These are phyloP conservation scores for Pagrus major DNA, from an alignment of 2,113 vertebrate species.

Conservation along the genomic window DNA sequence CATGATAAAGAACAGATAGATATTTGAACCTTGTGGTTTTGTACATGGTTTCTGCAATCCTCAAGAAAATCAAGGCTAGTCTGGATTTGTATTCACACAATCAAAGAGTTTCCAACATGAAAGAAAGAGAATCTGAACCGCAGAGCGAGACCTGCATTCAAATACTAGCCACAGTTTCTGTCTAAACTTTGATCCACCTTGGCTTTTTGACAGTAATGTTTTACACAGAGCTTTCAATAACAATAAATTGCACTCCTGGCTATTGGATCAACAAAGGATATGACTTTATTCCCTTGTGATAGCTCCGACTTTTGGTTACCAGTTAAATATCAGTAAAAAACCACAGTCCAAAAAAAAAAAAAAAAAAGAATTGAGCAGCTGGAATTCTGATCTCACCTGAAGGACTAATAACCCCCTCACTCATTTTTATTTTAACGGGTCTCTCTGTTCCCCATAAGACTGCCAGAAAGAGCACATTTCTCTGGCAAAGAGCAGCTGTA, in stretches of 20 bases:
- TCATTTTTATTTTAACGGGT: conserved; percentile 43
- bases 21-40: background rate
- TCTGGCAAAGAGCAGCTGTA: conserved; percentile 33
- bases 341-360: background rate
- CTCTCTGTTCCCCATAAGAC: conserved; percentile 5
- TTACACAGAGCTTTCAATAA: background rate
- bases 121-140: background rate
- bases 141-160: background rate
- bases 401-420: background rate
- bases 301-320: background rate
- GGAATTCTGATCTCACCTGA: background rate
- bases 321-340: background rate
- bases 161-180: background rate
- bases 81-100: background rate
- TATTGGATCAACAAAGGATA: background rate
- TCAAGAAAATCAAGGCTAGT: background rate
- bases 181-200: conserved; percentile 1
- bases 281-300: conserved; percentile 6
- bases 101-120: background rate
- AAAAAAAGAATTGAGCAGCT: conserved; percentile 16
- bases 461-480: conserved; percentile 6
- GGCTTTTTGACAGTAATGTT: background rate
- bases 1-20: background rate
- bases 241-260: background rate
- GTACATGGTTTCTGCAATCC: background rate